These are phyloP conservation scores for Tryphoninae sp. DNA, from an alignment of 2,888 invertebrate species.

Conservation along the genomic window DNA sequence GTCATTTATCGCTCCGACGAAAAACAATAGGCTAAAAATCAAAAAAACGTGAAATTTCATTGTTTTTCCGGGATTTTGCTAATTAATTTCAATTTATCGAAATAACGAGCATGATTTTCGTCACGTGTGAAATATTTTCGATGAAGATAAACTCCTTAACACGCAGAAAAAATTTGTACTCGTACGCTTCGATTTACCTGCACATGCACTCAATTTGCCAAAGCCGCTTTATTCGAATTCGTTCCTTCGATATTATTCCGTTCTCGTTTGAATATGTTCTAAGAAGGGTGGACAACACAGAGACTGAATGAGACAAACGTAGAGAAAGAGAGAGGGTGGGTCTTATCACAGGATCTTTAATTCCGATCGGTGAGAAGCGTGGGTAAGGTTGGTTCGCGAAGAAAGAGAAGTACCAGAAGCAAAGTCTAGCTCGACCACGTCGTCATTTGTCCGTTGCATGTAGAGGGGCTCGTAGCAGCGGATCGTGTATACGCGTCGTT, in stretches of 20 bases:
- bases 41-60: too few relatives aligned
- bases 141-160: too few relatives aligned
- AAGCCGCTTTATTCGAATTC: neutral
- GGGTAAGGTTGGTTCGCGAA: constrained; percentile 58
- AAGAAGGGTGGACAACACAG: constrained; percentile 55
- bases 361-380: constrained; percentile 72
- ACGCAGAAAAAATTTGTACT: too few relatives aligned
- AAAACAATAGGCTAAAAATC: too few relatives aligned
- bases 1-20: too few relatives aligned
- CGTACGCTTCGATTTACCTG: too few relatives aligned
- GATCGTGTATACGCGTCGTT: constrained; percentile 50
- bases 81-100: too few relatives aligned
- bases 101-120: too few relatives aligned
- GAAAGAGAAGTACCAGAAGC: constrained; percentile 18
- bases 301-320: constrained; percentile 15
- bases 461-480: constrained; percentile 62
- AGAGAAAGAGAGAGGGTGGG: constrained; percentile 38
- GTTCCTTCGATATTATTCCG: constrained; percentile 56
- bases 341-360: constrained; percentile 81
- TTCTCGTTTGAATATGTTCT: constrained; percentile 62
- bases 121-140: too few relatives aligned
- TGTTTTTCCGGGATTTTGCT: too few relatives aligned
- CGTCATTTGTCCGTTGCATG: constrained; percentile 80
- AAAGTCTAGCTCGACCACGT: constrained; percentile 67
- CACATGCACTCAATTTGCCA: too few relatives aligned